Evolutionary conservation across 1,140 invertebrate species (phyloP).

Genomic region (Liolophura sinensis): DNA sequence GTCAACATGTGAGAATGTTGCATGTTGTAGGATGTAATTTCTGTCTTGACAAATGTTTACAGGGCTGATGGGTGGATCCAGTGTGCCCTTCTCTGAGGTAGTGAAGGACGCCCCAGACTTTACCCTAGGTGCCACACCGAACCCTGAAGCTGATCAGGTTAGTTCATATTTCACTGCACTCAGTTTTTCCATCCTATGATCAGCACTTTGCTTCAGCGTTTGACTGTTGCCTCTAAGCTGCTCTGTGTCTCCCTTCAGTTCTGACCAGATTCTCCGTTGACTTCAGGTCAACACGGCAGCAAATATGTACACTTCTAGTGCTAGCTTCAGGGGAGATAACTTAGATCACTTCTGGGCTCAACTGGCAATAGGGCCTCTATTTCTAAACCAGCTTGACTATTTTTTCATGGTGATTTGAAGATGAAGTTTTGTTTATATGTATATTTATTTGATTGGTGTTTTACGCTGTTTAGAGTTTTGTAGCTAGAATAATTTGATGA

Average conservation of each 20-base stretch:
- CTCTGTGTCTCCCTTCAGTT: background rate
- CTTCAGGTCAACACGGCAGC: background rate
- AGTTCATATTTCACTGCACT: background rate
- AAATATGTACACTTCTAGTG: no score
- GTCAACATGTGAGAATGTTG: no score
- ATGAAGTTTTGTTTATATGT: no score
- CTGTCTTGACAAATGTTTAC: background rate
- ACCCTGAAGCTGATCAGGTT: slow-evolving; percentile 19
- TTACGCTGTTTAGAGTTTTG: no score
- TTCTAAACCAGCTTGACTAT: background rate
- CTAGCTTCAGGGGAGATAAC: background rate
- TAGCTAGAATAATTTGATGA: no score
- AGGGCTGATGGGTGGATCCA: slow-evolving; percentile 12
- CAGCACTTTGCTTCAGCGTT: background rate
- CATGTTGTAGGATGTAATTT: no score
- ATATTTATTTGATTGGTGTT: no score
- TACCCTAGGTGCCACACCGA: slow-evolving; percentile 31
- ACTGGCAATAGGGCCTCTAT: background rate
- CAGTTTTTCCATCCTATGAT: background rate
- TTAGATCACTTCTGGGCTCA: background rate
- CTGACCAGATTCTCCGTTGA: background rate
- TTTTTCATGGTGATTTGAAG: background rate
- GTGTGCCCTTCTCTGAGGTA: slow-evolving; percentile 23
- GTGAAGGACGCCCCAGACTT: slow-evolving; percentile 25
- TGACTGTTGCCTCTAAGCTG: background rate